Evolutionary conservation across 2,797 vertebrate species (phyloP), one percentile per base, ranked within the genome.

Genomic region (Cuniculus paca): DNA sequence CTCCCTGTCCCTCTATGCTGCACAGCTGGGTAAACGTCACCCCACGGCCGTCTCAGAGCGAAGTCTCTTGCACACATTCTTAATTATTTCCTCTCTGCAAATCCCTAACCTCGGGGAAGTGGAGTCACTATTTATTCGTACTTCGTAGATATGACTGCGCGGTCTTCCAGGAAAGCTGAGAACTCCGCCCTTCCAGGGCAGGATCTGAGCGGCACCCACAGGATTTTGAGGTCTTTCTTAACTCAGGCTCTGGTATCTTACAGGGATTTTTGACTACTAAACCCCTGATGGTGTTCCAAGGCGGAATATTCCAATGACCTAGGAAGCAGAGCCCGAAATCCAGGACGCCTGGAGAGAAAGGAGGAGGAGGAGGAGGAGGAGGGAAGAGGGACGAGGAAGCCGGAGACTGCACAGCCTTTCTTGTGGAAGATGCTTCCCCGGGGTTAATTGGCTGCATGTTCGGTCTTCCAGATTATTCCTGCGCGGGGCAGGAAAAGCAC

Each of bases 41-140:
- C 0, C 45, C 9, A 61, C 0, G 3, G 42, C 20, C 31, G n/a
- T 12, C 80, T 72, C 7, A 13, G 84, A 58, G 82, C 6, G 7
- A 10, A 78, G 22, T 31, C 36, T 81, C 72, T 63, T 65, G 93
- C 84, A 68, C 77, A 80, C 92, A n/a, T n/a, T 90, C 92, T 90
- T 79, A 63, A 92, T 95, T 52, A 88, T 90, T 90, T 95, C 95
- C 97, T 95, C 34, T 92, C 85, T 82, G 19, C 22, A 65, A 58
- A 77, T 58, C 96, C 82, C 68, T 70, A 26, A 61, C 45, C 77
- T 74, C 1, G 3, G 52, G 78, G 86, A 92, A 89, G 95, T 77
- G 72, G 56, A 82, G 90, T 58, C 79, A 36, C 91, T 92, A 96
- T 85, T 88, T 94, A 83, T 88, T 88, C 88, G 72, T 26, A 42